These are phyloP conservation scores for Lumbricus terrestris DNA, from an alignment of 2,888 invertebrate genomes.

Conservation along the genomic window DNA sequence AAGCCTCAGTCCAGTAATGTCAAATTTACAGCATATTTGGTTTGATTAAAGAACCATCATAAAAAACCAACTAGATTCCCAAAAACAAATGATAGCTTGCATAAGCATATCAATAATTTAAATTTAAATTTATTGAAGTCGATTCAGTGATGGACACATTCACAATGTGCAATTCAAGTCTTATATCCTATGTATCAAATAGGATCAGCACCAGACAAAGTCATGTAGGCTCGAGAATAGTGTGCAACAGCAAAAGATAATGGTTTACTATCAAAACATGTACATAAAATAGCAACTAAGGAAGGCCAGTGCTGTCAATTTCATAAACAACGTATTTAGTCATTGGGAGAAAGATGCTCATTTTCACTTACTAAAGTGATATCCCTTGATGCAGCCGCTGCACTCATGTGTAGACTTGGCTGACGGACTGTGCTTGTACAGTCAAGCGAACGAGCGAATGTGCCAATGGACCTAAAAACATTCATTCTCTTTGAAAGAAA, in stretches of 20 bases:
- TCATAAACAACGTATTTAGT: not conserved
- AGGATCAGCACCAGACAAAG: no score
- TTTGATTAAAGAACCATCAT: not conserved
- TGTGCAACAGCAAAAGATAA: no score
- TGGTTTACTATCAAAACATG: no score
- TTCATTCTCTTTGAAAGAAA: not conserved
- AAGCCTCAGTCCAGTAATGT: not conserved
- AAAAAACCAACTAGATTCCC: not conserved
- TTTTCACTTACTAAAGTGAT: slow-evolving; percentile 69
- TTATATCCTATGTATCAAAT: no score
- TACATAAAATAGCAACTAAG: not conserved
- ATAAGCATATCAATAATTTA: not conserved
- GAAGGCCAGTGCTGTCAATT: not conserved
- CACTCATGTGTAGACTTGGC: slow-evolving; percentile 97
- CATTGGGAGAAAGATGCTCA: not conserved
- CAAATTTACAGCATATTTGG: not conserved
- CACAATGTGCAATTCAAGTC: no score
- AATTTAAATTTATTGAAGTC: no score
- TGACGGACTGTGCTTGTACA: slow-evolving; percentile 97
- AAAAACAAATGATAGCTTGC: not conserved
- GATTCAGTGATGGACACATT: no score
- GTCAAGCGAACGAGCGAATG: slow-evolving; percentile 96
- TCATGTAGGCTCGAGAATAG: no score
- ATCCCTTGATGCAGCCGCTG: slow-evolving; percentile 96
- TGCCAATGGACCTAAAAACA: slow-evolving; percentile 77